A percentile compares a stretch with the other conserved stretches of the same genome.
Evolutionary conservation across 2,113 vertebrate species (phyloP).

Genomic region (Hystrix brachyura): DNA sequence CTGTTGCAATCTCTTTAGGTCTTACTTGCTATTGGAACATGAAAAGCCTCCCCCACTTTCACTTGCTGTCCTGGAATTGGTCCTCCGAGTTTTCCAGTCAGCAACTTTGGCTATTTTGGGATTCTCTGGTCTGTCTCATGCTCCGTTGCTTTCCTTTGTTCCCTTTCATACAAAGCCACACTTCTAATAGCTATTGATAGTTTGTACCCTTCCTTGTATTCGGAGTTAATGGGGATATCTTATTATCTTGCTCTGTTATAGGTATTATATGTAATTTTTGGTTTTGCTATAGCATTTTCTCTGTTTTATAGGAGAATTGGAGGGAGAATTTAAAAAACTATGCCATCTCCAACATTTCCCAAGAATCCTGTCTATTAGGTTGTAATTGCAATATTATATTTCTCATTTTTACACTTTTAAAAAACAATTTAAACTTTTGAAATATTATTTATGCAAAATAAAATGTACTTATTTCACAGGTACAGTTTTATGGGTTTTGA

Average conservation of each 20-base stretch:
- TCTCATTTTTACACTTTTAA: constrained; percentile 13
- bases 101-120: background rate
- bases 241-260: constrained; percentile 5
- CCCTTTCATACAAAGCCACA: constrained; percentile 3
- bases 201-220: background rate
- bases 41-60: constrained; percentile 8
- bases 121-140: background rate
- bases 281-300: constrained; percentile 12
- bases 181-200: background rate
- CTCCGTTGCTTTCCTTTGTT: background rate
- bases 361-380: constrained; percentile 17
- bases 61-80: background rate
- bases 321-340: background rate
- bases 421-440: constrained; percentile 36
- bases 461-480: background rate
- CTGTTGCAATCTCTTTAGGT: background rate
- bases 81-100: background rate
- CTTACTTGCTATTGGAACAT: background rate
- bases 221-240: background rate
- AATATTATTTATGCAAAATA: constrained; percentile 10
- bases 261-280: background rate
- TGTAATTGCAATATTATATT: constrained; percentile 30
- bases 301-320: background rate
- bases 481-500: constrained; percentile 39
- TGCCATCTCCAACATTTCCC: background rate